Evolutionary conservation across 2,888 invertebrate species (phyloP).

Genomic region (Argyresthia albistria): DNA sequence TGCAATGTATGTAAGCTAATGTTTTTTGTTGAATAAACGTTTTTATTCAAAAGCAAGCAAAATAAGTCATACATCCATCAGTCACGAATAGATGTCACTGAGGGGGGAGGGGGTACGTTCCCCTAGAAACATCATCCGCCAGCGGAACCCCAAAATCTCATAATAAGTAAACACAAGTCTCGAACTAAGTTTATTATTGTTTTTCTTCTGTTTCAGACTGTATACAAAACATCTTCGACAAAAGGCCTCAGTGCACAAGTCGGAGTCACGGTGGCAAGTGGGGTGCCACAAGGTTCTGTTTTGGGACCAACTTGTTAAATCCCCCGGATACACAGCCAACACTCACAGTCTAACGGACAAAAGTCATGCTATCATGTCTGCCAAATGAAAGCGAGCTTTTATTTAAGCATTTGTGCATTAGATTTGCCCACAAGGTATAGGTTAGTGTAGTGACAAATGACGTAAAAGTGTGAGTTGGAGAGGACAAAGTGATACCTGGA

Average conservation of each 20-base stretch:
- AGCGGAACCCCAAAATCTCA: background rate
- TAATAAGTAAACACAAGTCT: background rate
- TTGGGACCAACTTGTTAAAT: conserved; percentile 25
- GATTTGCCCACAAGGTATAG: background rate
- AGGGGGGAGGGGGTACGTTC: too few relatives aligned
- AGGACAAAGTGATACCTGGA: conserved; percentile 34
- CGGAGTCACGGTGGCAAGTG: conserved; percentile 30
- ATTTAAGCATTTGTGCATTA: too few relatives aligned
- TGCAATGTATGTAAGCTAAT: too few relatives aligned
- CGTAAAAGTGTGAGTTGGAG: background rate
- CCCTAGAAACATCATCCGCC: too few relatives aligned
- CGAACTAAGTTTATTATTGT: conserved; percentile 57
- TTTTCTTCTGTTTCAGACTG: conserved; percentile 68
- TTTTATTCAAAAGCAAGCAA: too few relatives aligned
- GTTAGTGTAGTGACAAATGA: background rate
- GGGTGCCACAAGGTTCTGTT: conserved; percentile 44
- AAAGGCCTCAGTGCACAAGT: conserved; percentile 36
- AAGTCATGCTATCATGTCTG: too few relatives aligned
- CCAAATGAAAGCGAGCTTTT: too few relatives aligned
- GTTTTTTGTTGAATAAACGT: too few relatives aligned
- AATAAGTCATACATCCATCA: too few relatives aligned
- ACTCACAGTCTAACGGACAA: too few relatives aligned
- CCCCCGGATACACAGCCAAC: too few relatives aligned
- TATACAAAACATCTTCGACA: conserved; percentile 60
- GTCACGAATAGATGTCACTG: too few relatives aligned